Conservation (phyloP, 64 coral and sea anemone species). For the Orbicella faveolata region DNA sequence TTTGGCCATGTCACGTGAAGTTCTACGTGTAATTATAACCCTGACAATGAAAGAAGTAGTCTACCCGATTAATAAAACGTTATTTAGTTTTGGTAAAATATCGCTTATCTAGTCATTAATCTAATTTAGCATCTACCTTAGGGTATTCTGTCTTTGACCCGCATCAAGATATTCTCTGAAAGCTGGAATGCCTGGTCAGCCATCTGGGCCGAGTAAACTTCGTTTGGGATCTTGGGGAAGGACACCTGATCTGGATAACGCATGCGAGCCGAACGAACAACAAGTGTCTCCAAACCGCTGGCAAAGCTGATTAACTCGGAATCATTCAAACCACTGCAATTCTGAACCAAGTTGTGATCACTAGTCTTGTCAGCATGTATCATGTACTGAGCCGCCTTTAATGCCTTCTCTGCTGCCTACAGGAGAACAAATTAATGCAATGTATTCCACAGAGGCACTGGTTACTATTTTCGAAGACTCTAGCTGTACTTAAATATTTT, state of each 20-base stretch:
- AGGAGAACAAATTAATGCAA: not conserved
- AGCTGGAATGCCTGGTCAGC: slow-evolving; percentile 22
- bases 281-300: slow-evolving; percentile 3
- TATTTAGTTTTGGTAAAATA: no score
- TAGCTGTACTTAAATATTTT: not conserved
- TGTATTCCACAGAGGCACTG: not conserved
- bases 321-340: slow-evolving; percentile 2
- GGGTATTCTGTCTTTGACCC: not conserved
- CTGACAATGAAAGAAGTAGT: no score
- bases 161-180: slow-evolving; percentile 18
- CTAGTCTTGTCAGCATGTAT: slow-evolving; percentile 58
- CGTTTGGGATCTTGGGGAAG: slow-evolving; percentile 50
- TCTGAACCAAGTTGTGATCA: slow-evolving; percentile 5
- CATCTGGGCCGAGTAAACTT: slow-evolving; percentile 46
- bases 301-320: slow-evolving; percentile 1
- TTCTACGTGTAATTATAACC: no score
- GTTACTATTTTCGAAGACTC: not conserved
- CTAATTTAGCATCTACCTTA: not conserved
- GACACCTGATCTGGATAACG: slow-evolving; percentile 51
- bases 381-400: slow-evolving; percentile 74
- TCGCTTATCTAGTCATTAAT: no score
- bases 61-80: no score
- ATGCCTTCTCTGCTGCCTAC: slow-evolving; percentile 76
- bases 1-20: no score
- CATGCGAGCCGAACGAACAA: slow-evolving; percentile 55